These are phyloP conservation scores for Cladopsammia gracilis DNA, from an alignment of 64 coral and sea anemone species.

Conservation along the genomic window DNA sequence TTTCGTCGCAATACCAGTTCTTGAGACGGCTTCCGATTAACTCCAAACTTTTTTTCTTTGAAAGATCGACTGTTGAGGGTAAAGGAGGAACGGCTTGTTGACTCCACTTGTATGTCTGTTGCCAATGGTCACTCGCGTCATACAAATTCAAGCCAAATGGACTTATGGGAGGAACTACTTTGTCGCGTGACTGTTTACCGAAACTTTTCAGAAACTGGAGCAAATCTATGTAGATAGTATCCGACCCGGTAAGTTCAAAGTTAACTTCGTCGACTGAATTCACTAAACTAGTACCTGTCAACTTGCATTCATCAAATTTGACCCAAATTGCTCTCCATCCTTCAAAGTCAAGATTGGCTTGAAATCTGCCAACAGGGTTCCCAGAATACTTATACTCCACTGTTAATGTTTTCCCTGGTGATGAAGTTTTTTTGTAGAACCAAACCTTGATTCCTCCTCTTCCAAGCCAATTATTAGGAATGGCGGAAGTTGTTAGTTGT, in stretches of 20 bases:
- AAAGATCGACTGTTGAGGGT: neutral
- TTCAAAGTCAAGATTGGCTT: slow-evolving; percentile 46
- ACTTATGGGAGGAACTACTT: slow-evolving; percentile 58
- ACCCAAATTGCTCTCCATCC: slow-evolving; percentile 87
- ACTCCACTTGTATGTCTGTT: slow-evolving; percentile 24
- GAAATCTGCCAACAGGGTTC: neutral
- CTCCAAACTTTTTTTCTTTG: slow-evolving; percentile 21
- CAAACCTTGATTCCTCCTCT: slow-evolving; percentile 56
- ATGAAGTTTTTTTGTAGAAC: slow-evolving; percentile 29
- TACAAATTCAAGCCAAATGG: slow-evolving; percentile 7
- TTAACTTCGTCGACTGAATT: neutral
- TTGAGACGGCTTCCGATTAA: slow-evolving; percentile 48
- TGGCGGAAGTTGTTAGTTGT: neutral
- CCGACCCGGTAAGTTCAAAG: neutral
- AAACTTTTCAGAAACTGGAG: slow-evolving; percentile 12
- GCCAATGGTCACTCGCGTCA: slow-evolving; percentile 28
- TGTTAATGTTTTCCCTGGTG: neutral
- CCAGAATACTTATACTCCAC: neutral
- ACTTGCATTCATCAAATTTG: slow-evolving; percentile 35
- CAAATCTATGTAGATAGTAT: slow-evolving; percentile 68
- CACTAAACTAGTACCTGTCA: neutral
- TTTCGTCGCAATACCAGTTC: slow-evolving; percentile 68
- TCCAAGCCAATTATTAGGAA: neutral
- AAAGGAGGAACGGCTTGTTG: neutral
- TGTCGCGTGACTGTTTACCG: slow-evolving; percentile 32